Percentiles rank a stretch among this genome's conserved stretches.
Conservation (phyloP, 2,113 vertebrate genomes). For the Chrysemys picta region DNA sequence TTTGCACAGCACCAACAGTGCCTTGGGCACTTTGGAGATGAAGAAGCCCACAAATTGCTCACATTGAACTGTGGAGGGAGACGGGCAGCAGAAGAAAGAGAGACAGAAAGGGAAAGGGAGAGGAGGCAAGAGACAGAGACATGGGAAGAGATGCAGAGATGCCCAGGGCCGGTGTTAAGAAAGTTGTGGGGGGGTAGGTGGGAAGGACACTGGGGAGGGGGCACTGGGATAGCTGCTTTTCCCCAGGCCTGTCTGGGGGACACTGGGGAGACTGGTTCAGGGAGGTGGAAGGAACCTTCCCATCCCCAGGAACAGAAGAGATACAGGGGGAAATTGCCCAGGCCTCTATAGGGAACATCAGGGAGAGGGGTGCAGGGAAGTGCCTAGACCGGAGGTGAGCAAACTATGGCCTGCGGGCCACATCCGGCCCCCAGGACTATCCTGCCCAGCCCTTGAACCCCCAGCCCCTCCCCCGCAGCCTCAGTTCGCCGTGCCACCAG, state of each 20-base stretch:
- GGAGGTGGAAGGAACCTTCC: neutral
- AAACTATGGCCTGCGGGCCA: too few species aligned
- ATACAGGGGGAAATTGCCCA: neutral
- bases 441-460: too few species aligned
- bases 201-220: neutral
- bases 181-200: neutral
- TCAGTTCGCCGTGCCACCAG: too few species aligned
- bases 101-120: neutral
- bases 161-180: neutral
- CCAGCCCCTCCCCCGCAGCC: too few species aligned
- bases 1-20: neutral
- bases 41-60: neutral
- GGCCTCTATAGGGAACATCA: constrained; percentile 57
- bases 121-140: neutral
- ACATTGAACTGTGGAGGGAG: neutral
- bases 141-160: neutral
- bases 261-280: neutral
- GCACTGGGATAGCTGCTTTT: too few species aligned
- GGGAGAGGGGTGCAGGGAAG: constrained; percentile 44
- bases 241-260: neutral
- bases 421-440: too few species aligned
- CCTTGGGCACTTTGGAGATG: neutral
- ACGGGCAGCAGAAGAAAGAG: neutral
- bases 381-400: neutral
- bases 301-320: neutral